Conservation (phyloP, 2,113 vertebrate genomes). For the Paraplagusia blochii region DNA sequence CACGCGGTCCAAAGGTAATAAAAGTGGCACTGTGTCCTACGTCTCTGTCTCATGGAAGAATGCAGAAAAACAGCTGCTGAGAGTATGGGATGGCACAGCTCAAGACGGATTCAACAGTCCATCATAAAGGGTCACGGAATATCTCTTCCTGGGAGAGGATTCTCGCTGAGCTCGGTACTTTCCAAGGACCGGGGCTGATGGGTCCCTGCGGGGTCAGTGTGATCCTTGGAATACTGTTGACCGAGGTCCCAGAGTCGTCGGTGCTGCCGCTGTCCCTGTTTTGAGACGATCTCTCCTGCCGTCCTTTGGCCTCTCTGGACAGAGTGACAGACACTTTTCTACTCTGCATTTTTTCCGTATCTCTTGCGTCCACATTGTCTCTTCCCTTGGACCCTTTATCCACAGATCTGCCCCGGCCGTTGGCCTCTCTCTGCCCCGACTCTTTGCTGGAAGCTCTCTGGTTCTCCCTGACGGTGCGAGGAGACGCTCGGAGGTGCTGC, state of each 20-base stretch:
- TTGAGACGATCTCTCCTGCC: conserved; percentile 2
- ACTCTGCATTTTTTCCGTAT: conserved; percentile 26
- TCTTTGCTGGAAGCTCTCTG: conserved; percentile 42
- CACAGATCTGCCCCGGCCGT: conserved; percentile 19
- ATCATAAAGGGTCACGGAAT: conserved; percentile 64
- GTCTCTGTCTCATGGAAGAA: conserved; percentile 58
- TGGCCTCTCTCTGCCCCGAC: conserved; percentile 36
- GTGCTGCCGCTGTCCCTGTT: conserved; percentile 36
- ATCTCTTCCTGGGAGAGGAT: conserved; percentile 74
- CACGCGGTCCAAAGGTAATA: conserved; percentile 21
- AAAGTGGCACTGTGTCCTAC: conserved; percentile 31
- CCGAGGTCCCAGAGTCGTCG: conserved; percentile 20
- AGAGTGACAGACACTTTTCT: conserved; percentile 29
- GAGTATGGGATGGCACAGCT: neutral
- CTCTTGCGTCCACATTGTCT: conserved; percentile 25
- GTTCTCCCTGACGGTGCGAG: conserved; percentile 17
- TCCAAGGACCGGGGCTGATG: conserved; percentile 85
- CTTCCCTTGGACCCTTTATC: conserved; percentile 19
- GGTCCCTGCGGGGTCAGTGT: conserved; percentile 68
- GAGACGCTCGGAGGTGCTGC: conserved; percentile 10
- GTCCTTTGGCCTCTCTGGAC: conserved; percentile 26
- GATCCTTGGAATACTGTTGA: conserved; percentile 44
- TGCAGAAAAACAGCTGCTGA: conserved; percentile 49
- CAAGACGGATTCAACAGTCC: neutral
- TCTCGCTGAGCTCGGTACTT: conserved; percentile 79